Percentiles rank a stretch among this genome's conserved stretches.
These are phyloP conservation scores for Rhynchonema sp. DNA, from an alignment of 2,888 invertebrate species.

Conservation along the genomic window DNA sequence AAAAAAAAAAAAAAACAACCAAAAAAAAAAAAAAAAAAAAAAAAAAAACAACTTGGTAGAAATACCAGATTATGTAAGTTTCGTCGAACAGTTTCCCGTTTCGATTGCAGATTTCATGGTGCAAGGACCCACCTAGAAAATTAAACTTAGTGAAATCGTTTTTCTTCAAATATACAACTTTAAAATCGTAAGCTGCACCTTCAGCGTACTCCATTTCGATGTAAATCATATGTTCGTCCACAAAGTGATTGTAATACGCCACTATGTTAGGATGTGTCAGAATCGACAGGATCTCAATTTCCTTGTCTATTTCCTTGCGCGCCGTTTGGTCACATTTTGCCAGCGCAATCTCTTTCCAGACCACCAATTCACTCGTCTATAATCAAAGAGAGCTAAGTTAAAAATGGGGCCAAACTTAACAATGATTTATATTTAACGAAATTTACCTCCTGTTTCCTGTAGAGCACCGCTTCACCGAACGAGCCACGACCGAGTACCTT, in stretches of 20 bases:
- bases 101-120: too few species aligned
- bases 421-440: neutral
- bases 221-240: neutral
- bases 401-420: too few species aligned
- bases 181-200: too few species aligned
- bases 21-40: too few species aligned
- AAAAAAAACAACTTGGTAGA: too few species aligned
- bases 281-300: neutral
- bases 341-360: neutral
- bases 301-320: neutral
- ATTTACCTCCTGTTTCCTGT: constrained; percentile 1
- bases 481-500: constrained; percentile 2
- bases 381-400: neutral
- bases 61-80: too few species aligned
- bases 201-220: constrained; percentile 2
- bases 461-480: constrained; percentile 2
- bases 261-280: neutral
- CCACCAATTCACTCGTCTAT: neutral
- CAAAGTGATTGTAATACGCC: neutral
- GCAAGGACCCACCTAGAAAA: too few species aligned
- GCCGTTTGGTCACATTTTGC: neutral
- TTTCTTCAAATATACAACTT: too few species aligned
- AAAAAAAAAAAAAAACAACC: too few species aligned
- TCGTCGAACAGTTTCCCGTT: too few species aligned
- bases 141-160: too few species aligned